Evolutionary conservation across 2,113 vertebrate genomes (phyloP), one percentile per base, ranked within the genome.

Genomic region (Copsychus sechellarum): DNA sequence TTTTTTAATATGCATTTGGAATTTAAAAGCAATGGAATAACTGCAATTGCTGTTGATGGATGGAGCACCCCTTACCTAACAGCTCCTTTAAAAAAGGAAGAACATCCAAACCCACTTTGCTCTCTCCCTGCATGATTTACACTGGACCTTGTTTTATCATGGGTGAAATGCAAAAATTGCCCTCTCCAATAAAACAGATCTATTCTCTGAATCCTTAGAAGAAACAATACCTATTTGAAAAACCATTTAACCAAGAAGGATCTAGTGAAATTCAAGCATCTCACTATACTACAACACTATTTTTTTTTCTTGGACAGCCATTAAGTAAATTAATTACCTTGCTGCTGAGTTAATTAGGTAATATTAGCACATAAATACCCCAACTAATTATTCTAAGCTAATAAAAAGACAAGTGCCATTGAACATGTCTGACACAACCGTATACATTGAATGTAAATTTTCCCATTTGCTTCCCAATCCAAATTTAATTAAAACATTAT

Each of bases 321-420:
- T 71, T 91, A 96, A 91, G 93, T 90, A 92, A 97, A 97, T 96
- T 96, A 97, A 98, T 97, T 97, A 94, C 65, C 93, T 95, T 16
- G 6, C 92, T 93, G 60, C 89, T 51, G 91, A 97, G 92, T 95
- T 97, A 98, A 97, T 97, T 97, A 96, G 95, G 87, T 94, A 96
- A 97, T 96, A 97, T 95, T 97, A 97, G 95, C 93, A 96, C 94
- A 97, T 97, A 97, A 97, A 96, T 86, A 93, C 87, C 53, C 83
- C 94, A 98, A 94, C 97, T 97, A 98, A 98, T 98, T 97, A 95
- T 96, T 89, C 86, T 95, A 92, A 96, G 70, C 93, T 95, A 98
- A 96, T 95, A 95, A 96, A 96, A 96, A 97, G 92, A 96, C 77
- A 96, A 95, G 40, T 64, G 82, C 58, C 4, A 3, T 96, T 81